Evolutionary conservation across 2,113 vertebrate species (phyloP).

Genomic region (Monarcha castaneiventris): DNA sequence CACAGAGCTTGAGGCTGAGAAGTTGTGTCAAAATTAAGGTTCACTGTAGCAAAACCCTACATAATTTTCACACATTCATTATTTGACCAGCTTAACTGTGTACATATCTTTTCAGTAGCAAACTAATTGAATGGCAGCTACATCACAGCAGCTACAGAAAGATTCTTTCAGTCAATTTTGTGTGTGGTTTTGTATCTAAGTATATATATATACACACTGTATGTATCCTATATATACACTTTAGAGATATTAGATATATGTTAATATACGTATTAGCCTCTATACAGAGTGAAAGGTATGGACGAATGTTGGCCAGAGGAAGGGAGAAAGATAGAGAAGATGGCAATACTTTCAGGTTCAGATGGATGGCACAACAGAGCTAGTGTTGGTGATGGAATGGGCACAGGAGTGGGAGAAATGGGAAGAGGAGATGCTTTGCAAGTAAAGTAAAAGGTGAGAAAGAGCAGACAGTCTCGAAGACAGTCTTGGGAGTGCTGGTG

Average conservation of each 20-base stretch:
- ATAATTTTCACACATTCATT: background rate
- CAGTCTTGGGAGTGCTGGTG: background rate
- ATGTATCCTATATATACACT: too few relatives aligned
- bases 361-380: background rate
- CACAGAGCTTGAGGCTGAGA: background rate
- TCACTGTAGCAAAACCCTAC: background rate
- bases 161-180: background rate
- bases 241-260: background rate
- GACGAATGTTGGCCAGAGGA: background rate
- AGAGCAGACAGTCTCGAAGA: background rate
- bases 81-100: background rate
- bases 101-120: background rate
- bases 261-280: background rate
- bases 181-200: background rate
- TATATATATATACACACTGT: background rate
- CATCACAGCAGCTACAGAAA: background rate
- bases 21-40: background rate
- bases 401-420: rapidly evolving
- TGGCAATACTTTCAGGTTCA: background rate
- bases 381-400: background rate
- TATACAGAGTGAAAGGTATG: background rate
- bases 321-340: background rate
- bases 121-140: background rate
- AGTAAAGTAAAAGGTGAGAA: background rate
- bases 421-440: background rate